phyloP scores from a whole-genome alignment of 2,797 vertebrate genomes.

The Gymnoscopelus braueri region DNA sequence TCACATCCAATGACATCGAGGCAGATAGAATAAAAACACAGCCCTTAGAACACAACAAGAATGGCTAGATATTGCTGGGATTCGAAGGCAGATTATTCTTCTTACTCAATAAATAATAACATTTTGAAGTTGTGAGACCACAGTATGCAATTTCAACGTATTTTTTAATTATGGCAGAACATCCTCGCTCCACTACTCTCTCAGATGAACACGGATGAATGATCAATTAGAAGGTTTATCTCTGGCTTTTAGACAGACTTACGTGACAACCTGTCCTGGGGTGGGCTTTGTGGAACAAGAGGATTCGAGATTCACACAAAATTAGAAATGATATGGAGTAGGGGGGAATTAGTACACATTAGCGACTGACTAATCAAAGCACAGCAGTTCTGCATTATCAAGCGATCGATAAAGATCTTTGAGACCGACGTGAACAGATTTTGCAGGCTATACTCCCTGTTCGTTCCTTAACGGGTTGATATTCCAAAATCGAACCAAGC shows the following conservation, averaged over 20 bases:
- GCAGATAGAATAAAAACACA: conserved; percentile 28
- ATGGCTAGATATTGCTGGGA: neutral
- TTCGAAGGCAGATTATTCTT: neutral
- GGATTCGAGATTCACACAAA: neutral
- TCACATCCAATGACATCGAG: conserved; percentile 23
- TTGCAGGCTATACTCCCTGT: neutral
- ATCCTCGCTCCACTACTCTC: conserved; percentile 34
- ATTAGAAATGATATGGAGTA: neutral
- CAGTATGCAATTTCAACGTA: neutral
- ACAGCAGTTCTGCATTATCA: too few relatives aligned
- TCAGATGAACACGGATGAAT: conserved; percentile 20
- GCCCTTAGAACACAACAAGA: conserved; percentile 8
- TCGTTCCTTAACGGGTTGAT: neutral
- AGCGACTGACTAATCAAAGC: too few relatives aligned
- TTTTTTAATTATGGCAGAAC: conserved; percentile 41
- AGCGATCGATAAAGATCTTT: neutral
- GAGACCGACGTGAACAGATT: neutral
- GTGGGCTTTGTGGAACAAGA: neutral
- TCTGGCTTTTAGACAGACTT: neutral
- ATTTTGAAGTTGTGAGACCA: conserved; percentile 5
- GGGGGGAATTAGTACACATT: neutral
- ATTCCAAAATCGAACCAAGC: neutral
- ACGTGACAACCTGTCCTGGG: neutral
- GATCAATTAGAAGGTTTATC: neutral
- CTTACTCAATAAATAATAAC: neutral